phyloP scores from a whole-genome alignment of 1,140 invertebrate genomes.

The Drosophila tristis region DNA sequence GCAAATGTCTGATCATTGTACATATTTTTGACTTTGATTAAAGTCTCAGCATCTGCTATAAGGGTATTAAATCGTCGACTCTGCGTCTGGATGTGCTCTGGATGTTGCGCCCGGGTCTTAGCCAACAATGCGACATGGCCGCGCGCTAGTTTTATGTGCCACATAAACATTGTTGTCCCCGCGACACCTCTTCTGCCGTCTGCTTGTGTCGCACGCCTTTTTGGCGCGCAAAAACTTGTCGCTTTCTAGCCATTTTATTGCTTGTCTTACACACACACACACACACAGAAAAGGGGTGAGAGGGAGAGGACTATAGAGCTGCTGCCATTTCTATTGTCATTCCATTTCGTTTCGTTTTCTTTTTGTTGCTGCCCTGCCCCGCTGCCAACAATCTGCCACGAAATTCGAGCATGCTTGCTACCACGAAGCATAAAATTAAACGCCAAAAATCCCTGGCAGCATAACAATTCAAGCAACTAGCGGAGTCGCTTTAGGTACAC shows the following conservation, averaged over 20 bases:
- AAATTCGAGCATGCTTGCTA: slow-evolving; percentile 35
- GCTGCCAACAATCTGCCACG: slow-evolving; percentile 53
- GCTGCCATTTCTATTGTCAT: slow-evolving; percentile 37
- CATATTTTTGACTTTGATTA: too few relatives aligned
- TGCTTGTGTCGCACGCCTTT: slow-evolving; percentile 47
- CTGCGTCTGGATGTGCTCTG: too few relatives aligned
- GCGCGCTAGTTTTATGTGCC: slow-evolving; percentile 75
- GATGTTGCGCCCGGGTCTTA: neutral
- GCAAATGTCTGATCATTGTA: too few relatives aligned
- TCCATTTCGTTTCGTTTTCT: slow-evolving; percentile 37
- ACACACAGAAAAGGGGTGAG: neutral
- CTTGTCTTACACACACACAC: slow-evolving; percentile 52
- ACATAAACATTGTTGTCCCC: slow-evolving; percentile 63
- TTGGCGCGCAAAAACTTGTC: slow-evolving; percentile 73
- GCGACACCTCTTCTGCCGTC: slow-evolving; percentile 26
- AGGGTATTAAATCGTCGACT: too few relatives aligned
- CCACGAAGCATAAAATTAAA: slow-evolving; percentile 53
- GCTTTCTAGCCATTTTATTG: slow-evolving; percentile 66
- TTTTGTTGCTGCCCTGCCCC: slow-evolving; percentile 25
- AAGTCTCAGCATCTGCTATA: too few relatives aligned
- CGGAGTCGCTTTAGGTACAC: too few relatives aligned
- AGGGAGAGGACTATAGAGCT: neutral
- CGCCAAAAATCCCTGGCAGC: slow-evolving; percentile 17
- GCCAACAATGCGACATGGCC: slow-evolving; percentile 64
- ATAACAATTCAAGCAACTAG: slow-evolving; percentile 4